Percentiles rank a stretch among this genome's conserved stretches.
Conservation (phyloP, 2,113 vertebrate genomes). For the Gracilinanus agilis region DNA sequence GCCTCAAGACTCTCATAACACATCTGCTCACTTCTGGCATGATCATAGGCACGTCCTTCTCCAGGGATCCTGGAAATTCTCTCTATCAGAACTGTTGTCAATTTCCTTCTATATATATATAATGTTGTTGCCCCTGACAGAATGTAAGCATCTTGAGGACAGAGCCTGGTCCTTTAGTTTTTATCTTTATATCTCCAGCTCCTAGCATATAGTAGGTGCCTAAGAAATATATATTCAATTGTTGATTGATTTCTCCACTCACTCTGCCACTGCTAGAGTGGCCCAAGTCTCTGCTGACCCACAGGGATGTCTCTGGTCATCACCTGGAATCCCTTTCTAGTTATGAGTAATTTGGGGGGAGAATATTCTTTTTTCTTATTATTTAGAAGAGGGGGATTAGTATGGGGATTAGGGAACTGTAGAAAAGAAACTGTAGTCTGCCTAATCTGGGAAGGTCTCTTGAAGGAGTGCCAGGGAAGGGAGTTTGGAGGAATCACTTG, state of each 20-base stretch:
- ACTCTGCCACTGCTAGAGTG: not conserved
- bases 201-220: not conserved
- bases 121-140: not conserved
- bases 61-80: too few species aligned
- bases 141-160: not conserved
- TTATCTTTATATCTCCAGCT: not conserved
- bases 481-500: too few species aligned
- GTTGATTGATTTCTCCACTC: not conserved
- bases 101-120: not conserved
- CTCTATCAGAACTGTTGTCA: not conserved
- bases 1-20: not conserved
- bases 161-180: not conserved
- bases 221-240: not conserved
- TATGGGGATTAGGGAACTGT: not conserved
- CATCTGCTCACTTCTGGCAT: not conserved
- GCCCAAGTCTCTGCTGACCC: not conserved
- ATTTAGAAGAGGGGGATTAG: not conserved
- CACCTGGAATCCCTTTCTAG: not conserved
- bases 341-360: not conserved
- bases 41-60: too few species aligned
- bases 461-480: too few species aligned
- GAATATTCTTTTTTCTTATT: not conserved
- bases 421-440: not conserved
- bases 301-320: not conserved
- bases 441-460: too few species aligned